A percentile compares a stretch with the other conserved stretches of the same genome.
Evolutionary conservation across 2,888 invertebrate species (phyloP).

Genomic region (Julus scanicus): DNA sequence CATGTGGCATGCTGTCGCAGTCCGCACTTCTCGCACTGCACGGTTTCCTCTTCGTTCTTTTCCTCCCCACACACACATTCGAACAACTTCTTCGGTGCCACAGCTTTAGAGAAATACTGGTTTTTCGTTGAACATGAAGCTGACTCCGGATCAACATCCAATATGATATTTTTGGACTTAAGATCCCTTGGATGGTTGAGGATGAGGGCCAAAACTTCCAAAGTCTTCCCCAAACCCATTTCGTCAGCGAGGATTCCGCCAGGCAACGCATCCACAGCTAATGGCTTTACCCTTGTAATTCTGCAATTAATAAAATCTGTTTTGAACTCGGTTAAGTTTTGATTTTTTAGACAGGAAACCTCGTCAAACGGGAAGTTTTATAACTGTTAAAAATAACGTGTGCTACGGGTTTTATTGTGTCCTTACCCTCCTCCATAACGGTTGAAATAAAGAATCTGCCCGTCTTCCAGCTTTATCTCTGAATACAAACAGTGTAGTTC

Average conservation of each 20-base stretch:
- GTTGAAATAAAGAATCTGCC: slow-evolving; percentile 14
- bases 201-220: slow-evolving; percentile 77
- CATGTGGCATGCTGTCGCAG: slow-evolving; percentile 75
- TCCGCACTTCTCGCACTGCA: slow-evolving; percentile 72
- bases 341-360: no score
- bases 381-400: no score
- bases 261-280: slow-evolving; percentile 65
- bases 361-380: neutral
- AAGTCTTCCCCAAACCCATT: slow-evolving; percentile 85
- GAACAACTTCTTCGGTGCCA: slow-evolving; percentile 63
- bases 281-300: slow-evolving; percentile 62
- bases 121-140: slow-evolving; percentile 54
- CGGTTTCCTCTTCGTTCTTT: slow-evolving; percentile 60
- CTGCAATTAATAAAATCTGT: slow-evolving; percentile 60
- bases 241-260: slow-evolving; percentile 84
- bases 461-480: slow-evolving; percentile 61
- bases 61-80: slow-evolving; percentile 67
- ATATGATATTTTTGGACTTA: neutral
- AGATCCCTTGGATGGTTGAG: slow-evolving; percentile 69
- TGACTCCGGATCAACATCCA: neutral
- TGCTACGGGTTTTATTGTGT: no score
- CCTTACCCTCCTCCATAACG: neutral
- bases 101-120: slow-evolving; percentile 61
- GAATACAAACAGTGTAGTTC: slow-evolving; percentile 64
- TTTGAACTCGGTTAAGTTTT: no score